phyloP scores from a whole-genome alignment of 2,797 vertebrate genomes.

The Enteromius viviparus region DNA sequence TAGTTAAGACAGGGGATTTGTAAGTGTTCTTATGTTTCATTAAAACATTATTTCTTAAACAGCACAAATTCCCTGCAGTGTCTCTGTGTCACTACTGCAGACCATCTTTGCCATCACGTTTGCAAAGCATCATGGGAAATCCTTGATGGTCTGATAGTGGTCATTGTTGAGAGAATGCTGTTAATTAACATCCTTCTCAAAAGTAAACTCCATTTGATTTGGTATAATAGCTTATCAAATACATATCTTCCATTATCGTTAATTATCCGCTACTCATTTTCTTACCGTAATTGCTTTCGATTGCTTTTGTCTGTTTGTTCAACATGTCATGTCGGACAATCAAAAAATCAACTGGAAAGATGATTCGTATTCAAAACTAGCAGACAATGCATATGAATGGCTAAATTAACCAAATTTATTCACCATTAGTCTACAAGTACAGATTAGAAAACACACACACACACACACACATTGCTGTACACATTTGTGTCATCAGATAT shows the following conservation, averaged over 20 bases:
- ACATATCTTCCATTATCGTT: conserved; percentile 30
- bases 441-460: conserved; percentile 54
- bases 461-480: conserved; percentile 66
- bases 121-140: conserved; percentile 24
- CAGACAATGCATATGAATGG: conserved; percentile 42
- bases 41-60: neutral
- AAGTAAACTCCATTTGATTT: conserved; percentile 6
- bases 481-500: conserved; percentile 69
- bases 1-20: neutral
- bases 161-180: conserved; percentile 5
- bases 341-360: conserved; percentile 52
- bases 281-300: neutral
- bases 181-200: conserved; percentile 15
- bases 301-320: neutral
- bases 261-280: neutral
- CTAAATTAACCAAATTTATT: conserved; percentile 59
- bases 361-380: conserved; percentile 57
- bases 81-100: neutral
- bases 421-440: conserved; percentile 68
- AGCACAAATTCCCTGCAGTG: neutral
- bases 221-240: conserved; percentile 22
- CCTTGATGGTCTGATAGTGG: conserved; percentile 7
- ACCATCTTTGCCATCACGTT: neutral
- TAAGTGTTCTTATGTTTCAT: neutral
- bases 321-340: neutral